A percentile compares a stretch with the other conserved stretches of the same genome.
Conservation (phyloP, 30 jellyfish, hydroid and myxozoan genomes). For the Aurelia sp. region DNA sequence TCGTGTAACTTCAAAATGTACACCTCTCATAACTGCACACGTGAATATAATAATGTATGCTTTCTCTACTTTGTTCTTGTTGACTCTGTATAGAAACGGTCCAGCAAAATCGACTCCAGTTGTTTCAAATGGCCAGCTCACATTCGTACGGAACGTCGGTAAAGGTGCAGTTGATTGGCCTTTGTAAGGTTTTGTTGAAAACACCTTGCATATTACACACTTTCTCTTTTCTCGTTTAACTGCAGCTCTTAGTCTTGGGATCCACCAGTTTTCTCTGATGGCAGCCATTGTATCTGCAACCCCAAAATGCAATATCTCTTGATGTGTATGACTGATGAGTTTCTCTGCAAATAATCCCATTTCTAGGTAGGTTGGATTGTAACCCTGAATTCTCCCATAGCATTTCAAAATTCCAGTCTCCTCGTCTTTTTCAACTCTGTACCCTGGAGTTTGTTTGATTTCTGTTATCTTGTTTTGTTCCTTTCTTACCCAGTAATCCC, state of each 20-base stretch:
- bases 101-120: constrained; percentile 58
- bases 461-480: too few species aligned
- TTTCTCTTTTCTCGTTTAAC: constrained; percentile 16
- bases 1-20: constrained; percentile 21
- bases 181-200: constrained; percentile 25
- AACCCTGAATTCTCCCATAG: neutral
- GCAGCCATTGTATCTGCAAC: constrained; percentile 22
- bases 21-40: neutral
- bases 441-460: too few species aligned
- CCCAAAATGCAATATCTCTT: constrained; percentile 4
- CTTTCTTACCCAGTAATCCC: too few species aligned
- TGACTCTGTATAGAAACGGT: constrained; percentile 18
- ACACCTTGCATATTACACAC: constrained; percentile 57
- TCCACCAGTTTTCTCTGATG: constrained; percentile 29
- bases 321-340: constrained; percentile 24
- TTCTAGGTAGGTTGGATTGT: neutral
- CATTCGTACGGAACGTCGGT: constrained; percentile 37
- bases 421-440: neutral
- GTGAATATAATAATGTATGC: constrained; percentile 23
- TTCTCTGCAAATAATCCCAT: constrained; percentile 32
- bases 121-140: constrained; percentile 27
- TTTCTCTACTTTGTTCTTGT: constrained; percentile 47
- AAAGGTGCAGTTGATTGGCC: constrained; percentile 18
- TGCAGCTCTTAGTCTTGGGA: constrained; percentile 14
- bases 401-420: constrained; percentile 2